A percentile compares a stretch with the other conserved stretches of the same genome.
Conservation (phyloP, 2,888 invertebrate genomes). For the Dioctria linearis region DNA sequence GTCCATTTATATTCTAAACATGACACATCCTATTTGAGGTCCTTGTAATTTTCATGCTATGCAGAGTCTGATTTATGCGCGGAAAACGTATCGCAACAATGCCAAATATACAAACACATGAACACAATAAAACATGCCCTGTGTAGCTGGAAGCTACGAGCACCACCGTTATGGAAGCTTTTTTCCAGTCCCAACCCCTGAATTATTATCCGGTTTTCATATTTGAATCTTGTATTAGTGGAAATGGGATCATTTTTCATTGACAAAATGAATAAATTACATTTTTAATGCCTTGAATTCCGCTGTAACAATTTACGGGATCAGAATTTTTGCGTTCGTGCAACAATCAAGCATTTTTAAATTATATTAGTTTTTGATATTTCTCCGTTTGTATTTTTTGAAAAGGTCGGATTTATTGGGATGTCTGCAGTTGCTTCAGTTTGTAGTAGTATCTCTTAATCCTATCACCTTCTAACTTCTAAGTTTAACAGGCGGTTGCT, state of each 20-base stretch:
- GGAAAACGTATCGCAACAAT: constrained; percentile 35
- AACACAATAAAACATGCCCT: constrained; percentile 12
- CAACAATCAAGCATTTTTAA: too few relatives aligned
- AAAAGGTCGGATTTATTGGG: too few relatives aligned
- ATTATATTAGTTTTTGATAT: too few relatives aligned
- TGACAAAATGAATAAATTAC: constrained; percentile 42
- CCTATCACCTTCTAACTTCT: too few relatives aligned
- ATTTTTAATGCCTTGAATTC: constrained; percentile 25
- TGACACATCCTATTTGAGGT: constrained; percentile 47
- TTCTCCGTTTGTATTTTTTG: too few relatives aligned
- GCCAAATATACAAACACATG: constrained; percentile 31
- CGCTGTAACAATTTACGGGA: constrained; percentile 22
- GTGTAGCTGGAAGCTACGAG: neutral
- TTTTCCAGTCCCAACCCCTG: constrained; percentile 22
- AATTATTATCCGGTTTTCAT: constrained; percentile 30
- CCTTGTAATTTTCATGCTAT: constrained; percentile 48
- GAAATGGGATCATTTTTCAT: constrained; percentile 40
- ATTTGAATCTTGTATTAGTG: constrained; percentile 35
- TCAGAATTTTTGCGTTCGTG: neutral
- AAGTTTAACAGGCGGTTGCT: too few relatives aligned
- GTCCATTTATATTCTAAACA: constrained; percentile 46
- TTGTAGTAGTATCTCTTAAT: too few relatives aligned
- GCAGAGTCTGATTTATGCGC: constrained; percentile 45
- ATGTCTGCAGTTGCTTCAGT: too few relatives aligned
- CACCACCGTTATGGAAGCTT: constrained; percentile 21